Base-by-base conservation (phyloP, 2,797 vertebrate genomes). In the Eulemur rubriventer region DNA sequence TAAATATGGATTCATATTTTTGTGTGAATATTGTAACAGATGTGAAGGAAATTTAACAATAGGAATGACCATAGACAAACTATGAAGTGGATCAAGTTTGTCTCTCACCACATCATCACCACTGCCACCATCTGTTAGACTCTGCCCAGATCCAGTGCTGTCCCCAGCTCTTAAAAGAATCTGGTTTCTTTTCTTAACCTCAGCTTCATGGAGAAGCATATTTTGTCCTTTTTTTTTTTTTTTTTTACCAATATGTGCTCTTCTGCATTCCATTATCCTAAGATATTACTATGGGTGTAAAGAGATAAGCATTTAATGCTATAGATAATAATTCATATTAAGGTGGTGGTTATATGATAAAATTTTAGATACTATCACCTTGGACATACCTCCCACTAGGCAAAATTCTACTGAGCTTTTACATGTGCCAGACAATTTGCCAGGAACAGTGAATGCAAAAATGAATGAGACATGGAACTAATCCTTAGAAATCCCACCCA, bases 261-360 rank as follows among this genome's bases (percentile, higher is more conserved):
- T 26, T 91, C 86, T 80, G 55, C 55, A 90, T 90, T 94, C 75
- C 76, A 57, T 24, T 96, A 70, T 84, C 67, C 65, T 94, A 85
- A 87, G 95, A 61, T 6, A 80, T 88, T 48, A 92, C 43, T 92
- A 94, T 78, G 6, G 10, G 20, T 10, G 1, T 91, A 48, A 75
- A 79, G 57, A 33, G 7, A 78, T 57, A 82, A 50, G 79, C 6
- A 28, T 91, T 94, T 90, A 91, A 41, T 52, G 67, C 28, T 61
- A 81, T 41, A 38, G 22, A 57, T 55, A 81, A 94, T 48, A 93
- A 69, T n/a, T 70, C 14, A 81, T 33, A 85, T 50, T 59, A 95
- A 50, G 18, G n/a, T 72, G 22, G 61, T n/a, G 5, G 7, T 43
- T n/a, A 67, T 41, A 78, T 2, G 69, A 59, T 59, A 30, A n/a